Conservation (phyloP, 1,140 invertebrate genomes). For the Zaprionus nigranus region DNA sequence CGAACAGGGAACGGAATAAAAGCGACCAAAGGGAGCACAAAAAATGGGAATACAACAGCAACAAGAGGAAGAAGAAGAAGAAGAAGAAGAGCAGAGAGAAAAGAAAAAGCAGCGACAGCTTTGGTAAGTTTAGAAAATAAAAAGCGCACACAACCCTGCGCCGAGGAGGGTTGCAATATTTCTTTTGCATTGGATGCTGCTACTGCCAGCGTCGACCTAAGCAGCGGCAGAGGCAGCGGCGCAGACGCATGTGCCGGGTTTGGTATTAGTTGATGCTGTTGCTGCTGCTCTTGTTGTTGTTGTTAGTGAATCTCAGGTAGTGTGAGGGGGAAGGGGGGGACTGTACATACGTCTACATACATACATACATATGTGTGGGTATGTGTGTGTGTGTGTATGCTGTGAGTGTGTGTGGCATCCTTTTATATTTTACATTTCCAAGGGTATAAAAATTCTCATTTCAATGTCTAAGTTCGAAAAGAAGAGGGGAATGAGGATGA, state of each 20-base stretch:
- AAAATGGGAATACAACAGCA: neutral
- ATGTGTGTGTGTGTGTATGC: slow-evolving; percentile 41
- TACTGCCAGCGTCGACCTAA: slow-evolving; percentile 9
- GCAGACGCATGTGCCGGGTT: slow-evolving; percentile 30
- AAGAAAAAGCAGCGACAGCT: slow-evolving; percentile 28
- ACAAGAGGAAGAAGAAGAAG: neutral
- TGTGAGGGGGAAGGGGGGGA: neutral
- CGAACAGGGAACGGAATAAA: neutral
- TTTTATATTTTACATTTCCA: too few relatives aligned
- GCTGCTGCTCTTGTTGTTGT: slow-evolving; percentile 72
- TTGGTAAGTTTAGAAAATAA: slow-evolving; percentile 69
- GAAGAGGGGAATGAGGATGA: neutral
- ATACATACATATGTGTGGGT: neutral
- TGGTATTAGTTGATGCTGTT: slow-evolving; percentile 57
- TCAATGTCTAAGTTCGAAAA: slow-evolving; percentile 74
- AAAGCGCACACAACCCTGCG: slow-evolving; percentile 53
- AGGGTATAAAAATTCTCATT: slow-evolving; percentile 80
- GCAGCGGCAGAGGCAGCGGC: slow-evolving; percentile 14
- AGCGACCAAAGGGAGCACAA: neutral
- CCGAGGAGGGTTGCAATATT: slow-evolving; percentile 79
- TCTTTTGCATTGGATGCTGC: slow-evolving; percentile 67
- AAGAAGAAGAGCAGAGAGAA: slow-evolving; percentile 3
- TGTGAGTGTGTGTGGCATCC: slow-evolving; percentile 58
- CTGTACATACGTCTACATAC: slow-evolving; percentile 3
- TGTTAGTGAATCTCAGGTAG: slow-evolving; percentile 71